A percentile compares a stretch with the other conserved stretches of the same genome.
Conservation (phyloP, 2,113 vertebrate species). For the Sminthopsis crassicaudata region DNA sequence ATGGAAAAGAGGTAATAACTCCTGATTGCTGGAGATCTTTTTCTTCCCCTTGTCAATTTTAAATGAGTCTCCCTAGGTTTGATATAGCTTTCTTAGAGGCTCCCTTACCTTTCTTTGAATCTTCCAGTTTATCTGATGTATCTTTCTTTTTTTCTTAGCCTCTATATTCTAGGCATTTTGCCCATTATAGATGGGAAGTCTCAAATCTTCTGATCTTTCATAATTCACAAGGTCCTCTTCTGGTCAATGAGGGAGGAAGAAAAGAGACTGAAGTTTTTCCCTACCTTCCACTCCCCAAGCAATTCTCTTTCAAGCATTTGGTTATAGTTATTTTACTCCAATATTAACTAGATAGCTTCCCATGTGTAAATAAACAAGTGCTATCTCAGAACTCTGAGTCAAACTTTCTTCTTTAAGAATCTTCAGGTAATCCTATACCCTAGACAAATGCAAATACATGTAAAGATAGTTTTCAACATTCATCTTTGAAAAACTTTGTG, state of each 20-base stretch:
- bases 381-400: neutral
- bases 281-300: neutral
- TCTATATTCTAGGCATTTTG: neutral
- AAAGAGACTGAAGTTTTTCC: neutral
- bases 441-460: neutral
- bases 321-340: neutral
- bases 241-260: neutral
- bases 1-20: neutral
- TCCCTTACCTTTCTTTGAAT: neutral
- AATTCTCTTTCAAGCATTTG: neutral
- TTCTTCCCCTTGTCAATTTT: neutral
- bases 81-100: neutral
- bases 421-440: neutral
- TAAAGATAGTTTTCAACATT: no score
- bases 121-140: neutral
- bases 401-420: neutral
- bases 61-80: neutral
- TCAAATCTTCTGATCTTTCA: neutral
- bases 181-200: neutral
- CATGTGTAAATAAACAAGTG: no score
- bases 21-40: neutral
- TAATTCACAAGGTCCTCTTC: neutral
- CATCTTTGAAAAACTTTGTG: no score
- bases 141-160: neutral
- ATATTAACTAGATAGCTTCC: neutral